These are phyloP conservation scores for Dendrocincla fuliginosa DNA, from an alignment of 2,797 vertebrate species.

Conservation along the genomic window DNA sequence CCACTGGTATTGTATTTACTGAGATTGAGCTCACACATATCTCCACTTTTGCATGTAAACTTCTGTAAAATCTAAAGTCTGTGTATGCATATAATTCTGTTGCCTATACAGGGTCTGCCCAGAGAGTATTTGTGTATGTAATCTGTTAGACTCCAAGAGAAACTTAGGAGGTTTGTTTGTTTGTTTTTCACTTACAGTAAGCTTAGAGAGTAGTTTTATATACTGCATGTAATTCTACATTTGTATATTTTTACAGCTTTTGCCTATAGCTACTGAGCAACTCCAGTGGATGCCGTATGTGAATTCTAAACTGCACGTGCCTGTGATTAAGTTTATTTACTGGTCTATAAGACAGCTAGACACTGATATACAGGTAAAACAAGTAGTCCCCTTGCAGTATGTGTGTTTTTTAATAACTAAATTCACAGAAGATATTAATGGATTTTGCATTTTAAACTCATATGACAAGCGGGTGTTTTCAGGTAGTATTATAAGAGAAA, in stretches of 20 bases:
- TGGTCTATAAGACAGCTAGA: slow-evolving; percentile 83
- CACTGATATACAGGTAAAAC: slow-evolving; percentile 78
- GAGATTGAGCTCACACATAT: not conserved
- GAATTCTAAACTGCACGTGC: slow-evolving; percentile 77
- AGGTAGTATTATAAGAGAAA: not conserved
- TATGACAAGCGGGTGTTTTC: not conserved
- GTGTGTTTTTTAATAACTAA: not conserved
- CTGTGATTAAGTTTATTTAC: slow-evolving; percentile 84
- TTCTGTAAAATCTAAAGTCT: not conserved
- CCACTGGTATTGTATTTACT: not conserved
- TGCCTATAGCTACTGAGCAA: slow-evolving; percentile 85
- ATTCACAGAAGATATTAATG: not conserved
- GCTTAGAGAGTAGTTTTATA: not conserved
- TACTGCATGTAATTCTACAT: not conserved
- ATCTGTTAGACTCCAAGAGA: not conserved
- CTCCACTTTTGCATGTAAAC: not conserved
- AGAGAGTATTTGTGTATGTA: not conserved
- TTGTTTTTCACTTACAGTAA: not conserved
- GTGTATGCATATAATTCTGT: not conserved
- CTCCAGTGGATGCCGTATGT: slow-evolving; percentile 80
- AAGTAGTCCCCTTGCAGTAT: not conserved
- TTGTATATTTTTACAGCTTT: slow-evolving; percentile 73
- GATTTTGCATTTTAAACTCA: not conserved
- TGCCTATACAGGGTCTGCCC: not conserved
- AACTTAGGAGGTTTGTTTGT: not conserved